phyloP scores from a whole-genome alignment of 2,888 invertebrate species.

The Tryphoninae sp. region DNA sequence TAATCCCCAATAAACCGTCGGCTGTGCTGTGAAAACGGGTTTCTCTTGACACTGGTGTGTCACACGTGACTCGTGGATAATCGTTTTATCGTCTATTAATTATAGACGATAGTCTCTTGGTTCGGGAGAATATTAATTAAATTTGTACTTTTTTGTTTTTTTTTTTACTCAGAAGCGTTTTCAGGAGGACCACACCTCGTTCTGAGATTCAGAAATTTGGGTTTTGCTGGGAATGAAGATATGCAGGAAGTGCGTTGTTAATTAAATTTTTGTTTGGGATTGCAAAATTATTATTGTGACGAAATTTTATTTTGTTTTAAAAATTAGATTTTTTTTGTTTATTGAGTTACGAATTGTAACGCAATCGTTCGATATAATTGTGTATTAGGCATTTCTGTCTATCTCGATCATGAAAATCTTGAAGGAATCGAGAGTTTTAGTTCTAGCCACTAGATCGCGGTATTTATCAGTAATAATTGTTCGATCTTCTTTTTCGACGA shows the following conservation, averaged over 20 bases:
- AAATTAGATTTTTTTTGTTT: neutral
- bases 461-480: neutral
- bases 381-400: neutral
- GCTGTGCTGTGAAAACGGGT: constrained; percentile 34
- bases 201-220: neutral
- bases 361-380: neutral
- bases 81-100: neutral
- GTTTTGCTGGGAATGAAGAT: neutral
- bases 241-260: too few species aligned
- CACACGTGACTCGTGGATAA: constrained; percentile 50
- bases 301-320: neutral
- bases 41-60: constrained; percentile 44
- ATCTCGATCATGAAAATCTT: neutral
- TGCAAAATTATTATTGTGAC: too few species aligned
- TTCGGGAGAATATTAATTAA: neutral
- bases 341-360: neutral
- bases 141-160: neutral
- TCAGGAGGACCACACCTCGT: neutral
- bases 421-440: constrained; percentile 16
- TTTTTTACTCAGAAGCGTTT: neutral
- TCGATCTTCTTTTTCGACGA: constrained; percentile 6
- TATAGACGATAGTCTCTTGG: neutral
- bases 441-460: constrained; percentile 39
- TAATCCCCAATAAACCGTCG: constrained; percentile 45
- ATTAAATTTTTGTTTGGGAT: too few species aligned